Evolutionary conservation across 2,797 vertebrate genomes (phyloP).

Genomic region (Mycteria americana): DNA sequence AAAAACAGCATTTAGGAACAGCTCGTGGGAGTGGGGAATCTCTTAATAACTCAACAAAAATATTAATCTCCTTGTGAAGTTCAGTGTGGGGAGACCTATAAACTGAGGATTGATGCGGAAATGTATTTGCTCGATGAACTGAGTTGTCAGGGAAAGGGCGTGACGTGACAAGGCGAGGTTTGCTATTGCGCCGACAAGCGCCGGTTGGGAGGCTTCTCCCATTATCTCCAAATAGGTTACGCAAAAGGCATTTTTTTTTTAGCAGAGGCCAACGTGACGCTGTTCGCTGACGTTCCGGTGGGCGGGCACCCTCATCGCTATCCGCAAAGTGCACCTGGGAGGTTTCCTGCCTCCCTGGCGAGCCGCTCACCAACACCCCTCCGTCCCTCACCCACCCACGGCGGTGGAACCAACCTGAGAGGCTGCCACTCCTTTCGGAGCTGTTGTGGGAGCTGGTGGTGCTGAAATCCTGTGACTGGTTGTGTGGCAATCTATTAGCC

Average conservation of each 20-base stretch:
- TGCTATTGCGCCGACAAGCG: neutral
- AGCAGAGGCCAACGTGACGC: neutral
- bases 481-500: constrained; percentile 99
- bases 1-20: neutral
- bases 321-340: neutral
- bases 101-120: neutral
- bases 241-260: neutral
- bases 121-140: neutral
- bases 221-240: neutral
- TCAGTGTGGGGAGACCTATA: neutral
- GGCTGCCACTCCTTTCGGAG: constrained; percentile 99
- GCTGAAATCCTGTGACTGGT: constrained; percentile 99
- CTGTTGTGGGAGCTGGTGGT: constrained; percentile 99
- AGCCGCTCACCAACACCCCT: constrained; percentile 64
- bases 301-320: neutral
- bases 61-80: neutral
- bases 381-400: constrained; percentile 68
- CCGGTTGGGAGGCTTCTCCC: neutral
- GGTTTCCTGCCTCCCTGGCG: neutral
- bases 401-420: constrained; percentile 95
- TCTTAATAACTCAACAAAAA: constrained; percentile 19
- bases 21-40: neutral
- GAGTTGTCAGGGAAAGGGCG: neutral
- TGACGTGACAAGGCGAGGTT: neutral
- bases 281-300: neutral